These are phyloP conservation scores for Cydia strobilella DNA, from an alignment of 1,140 invertebrate species.

Conservation along the genomic window DNA sequence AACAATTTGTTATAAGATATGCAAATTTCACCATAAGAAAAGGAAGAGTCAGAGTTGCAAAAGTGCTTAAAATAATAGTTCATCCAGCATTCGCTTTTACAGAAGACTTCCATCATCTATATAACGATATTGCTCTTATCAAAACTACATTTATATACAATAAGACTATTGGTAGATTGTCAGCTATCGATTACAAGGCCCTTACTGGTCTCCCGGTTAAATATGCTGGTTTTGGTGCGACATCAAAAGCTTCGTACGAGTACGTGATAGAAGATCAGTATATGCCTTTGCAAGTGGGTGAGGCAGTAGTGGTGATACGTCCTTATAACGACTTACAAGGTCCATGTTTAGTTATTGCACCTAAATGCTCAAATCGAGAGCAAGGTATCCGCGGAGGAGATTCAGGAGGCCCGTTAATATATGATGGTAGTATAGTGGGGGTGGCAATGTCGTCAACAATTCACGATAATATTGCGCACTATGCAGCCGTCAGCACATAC, in stretches of 20 bases:
- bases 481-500: neutral
- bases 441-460: neutral
- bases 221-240: neutral
- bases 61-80: neutral
- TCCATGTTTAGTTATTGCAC: neutral
- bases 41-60: neutral
- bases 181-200: constrained; percentile 9
- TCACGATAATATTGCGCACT: neutral
- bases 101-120: neutral
- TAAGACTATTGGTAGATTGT: neutral
- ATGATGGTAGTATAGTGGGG: neutral
- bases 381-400: neutral
- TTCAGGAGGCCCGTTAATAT: neutral
- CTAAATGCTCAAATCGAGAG: neutral
- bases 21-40: neutral
- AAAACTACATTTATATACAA: neutral
- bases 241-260: neutral
- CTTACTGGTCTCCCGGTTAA: neutral
- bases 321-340: neutral
- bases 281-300: neutral
- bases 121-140: neutral
- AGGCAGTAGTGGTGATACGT: neutral
- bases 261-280: neutral
- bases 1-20: neutral
- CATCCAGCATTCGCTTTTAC: neutral